Percentiles rank a stretch among this genome's conserved stretches.
These are phyloP conservation scores for Chroicocephalus ridibundus DNA, from an alignment of 2,113 vertebrate species.

Conservation along the genomic window DNA sequence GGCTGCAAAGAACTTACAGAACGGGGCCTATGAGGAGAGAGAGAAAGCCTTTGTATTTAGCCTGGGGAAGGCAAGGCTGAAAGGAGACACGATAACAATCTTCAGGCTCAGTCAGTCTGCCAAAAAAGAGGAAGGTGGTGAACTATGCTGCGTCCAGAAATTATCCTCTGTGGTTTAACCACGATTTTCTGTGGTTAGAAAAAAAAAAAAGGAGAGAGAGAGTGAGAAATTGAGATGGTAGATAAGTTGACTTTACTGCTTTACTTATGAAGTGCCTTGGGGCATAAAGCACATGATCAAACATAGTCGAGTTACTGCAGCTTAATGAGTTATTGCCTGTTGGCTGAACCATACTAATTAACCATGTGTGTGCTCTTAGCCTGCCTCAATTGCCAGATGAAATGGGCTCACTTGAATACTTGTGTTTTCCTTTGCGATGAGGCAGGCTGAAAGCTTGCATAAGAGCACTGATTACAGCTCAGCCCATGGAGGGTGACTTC, in stretches of 20 bases:
- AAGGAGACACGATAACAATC: neutral
- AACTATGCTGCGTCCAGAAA: slow-evolving; percentile 55
- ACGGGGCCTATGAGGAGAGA: neutral
- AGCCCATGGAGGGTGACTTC: neutral
- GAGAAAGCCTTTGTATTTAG: neutral
- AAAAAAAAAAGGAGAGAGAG: neutral
- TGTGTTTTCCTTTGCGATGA: neutral
- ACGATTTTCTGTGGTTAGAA: slow-evolving; percentile 30
- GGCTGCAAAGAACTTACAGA: neutral
- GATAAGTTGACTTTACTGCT: slow-evolving; percentile 54
- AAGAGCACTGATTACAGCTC: neutral
- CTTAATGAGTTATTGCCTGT: slow-evolving; percentile 66
- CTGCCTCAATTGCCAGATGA: neutral
- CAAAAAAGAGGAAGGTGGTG: slow-evolving; percentile 55
- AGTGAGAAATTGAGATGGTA: slow-evolving; percentile 47
- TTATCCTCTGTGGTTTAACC: slow-evolving; percentile 56
- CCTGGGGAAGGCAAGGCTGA: neutral
- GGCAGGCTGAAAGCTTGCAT: neutral
- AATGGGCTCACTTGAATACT: neutral
- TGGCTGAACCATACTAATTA: slow-evolving; percentile 60
- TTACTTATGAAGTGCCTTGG: slow-evolving; percentile 47
- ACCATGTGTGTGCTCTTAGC: slow-evolving; percentile 37
- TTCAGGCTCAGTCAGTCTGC: neutral
- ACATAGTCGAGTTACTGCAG: slow-evolving; percentile 36
- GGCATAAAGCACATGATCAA: slow-evolving; percentile 63